Conservation (phyloP, 2,113 vertebrate genomes). For the Triplophysa rosa region DNA sequence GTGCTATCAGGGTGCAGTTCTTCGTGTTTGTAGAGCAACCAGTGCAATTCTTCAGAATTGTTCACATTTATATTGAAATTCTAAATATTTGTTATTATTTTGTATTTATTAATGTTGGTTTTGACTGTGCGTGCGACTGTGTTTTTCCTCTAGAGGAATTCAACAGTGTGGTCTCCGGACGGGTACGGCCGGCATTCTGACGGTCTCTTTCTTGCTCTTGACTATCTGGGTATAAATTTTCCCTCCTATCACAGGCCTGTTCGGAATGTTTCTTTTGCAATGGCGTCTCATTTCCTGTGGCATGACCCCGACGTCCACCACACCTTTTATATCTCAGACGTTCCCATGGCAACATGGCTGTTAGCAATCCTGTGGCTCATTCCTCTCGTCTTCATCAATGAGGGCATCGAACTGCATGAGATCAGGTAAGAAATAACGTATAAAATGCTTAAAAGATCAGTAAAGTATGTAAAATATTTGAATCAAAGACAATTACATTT, state of each 20-base stretch:
- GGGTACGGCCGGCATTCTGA: constrained; percentile 52
- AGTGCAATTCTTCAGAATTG: no score
- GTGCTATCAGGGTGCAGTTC: no score
- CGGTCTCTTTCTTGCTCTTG: constrained; percentile 53
- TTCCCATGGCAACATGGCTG: constrained; percentile 52
- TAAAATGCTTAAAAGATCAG: no score
- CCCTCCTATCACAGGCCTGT: constrained; percentile 30
- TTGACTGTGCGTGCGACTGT: no score
- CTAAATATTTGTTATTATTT: no score
- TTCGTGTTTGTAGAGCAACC: no score
- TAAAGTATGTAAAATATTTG: no score
- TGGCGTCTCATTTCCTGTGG: constrained; percentile 34
- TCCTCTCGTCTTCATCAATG: constrained; percentile 51
- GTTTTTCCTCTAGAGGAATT: constrained; percentile 19
- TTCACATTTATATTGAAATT: no score
- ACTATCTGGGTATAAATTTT: background rate
- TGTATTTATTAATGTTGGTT: no score
- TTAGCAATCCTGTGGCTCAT: constrained; percentile 55
- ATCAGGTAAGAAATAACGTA: constrained; percentile 40
- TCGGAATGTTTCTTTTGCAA: constrained; percentile 45
- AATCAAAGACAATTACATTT: no score
- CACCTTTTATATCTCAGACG: constrained; percentile 41
- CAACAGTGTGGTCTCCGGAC: constrained; percentile 33
- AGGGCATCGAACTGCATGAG: constrained; percentile 55
- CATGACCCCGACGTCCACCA: constrained; percentile 27